Base-by-base conservation (phyloP, 23 tunicate genomes). In the Phallusia fumigata region DNA sequence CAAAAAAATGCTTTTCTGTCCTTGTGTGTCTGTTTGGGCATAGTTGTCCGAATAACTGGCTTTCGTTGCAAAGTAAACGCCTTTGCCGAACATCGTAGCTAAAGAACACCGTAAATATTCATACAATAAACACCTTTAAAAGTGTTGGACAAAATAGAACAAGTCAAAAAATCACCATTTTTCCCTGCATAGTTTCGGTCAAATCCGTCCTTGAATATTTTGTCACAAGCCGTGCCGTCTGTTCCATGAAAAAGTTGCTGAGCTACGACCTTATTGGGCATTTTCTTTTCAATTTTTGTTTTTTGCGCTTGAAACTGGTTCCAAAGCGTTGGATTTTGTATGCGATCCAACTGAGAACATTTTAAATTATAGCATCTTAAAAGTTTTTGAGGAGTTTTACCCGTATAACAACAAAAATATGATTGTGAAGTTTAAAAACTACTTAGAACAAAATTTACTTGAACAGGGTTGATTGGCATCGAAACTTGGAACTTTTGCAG, bases 181-280 rank as follows among this genome's bases (percentile, higher is more conserved):
- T 78, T 86, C 53, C 96, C 96, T 30, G 91, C 90, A 73, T 86
- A 75, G 65, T 91, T 86, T 79, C 96, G 51, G 35, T 91, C 96
- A 79, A 91, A 91, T 22, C 96, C 96, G 32, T 86, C 80, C 0
- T 82, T 78, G 1, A 49, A 73, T 8, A 91, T 86, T 65, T 83
- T 83, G 13, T 74, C 85, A 52, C 80, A 74, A 16, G 75, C 75
- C 22, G 83, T 81, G 31, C 31, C 77, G 32, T 40, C 33, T 8
- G 96, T 91, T 18, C 96, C 96, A 32, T 91, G 96, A 49, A 91
- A 91, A 18, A 91, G 50, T 78, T 78, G 76, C n/a, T 87, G 52
- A 16, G 85, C 84, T 16, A 86, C 90, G 0, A 81, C 65, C 22
- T 52, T 35, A 75, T 53, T n/a, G 1, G 11, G 69, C 58, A 83